A percentile compares a stretch with the other conserved stretches of the same genome.
Conservation (phyloP, 2,888 invertebrate genomes). For the Bombylius major region DNA sequence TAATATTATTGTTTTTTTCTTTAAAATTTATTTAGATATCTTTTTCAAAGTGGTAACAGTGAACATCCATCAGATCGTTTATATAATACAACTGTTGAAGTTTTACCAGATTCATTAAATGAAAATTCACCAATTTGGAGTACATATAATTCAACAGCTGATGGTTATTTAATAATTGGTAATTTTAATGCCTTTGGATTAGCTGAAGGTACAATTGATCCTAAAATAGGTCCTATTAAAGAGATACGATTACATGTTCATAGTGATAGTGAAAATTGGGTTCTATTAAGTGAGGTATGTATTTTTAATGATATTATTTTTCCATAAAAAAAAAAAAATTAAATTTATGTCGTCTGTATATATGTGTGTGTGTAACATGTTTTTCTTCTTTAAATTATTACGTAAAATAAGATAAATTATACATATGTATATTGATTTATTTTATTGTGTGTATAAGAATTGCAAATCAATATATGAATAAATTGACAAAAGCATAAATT, state of each 20-base stretch:
- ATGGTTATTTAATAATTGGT: slow-evolving; percentile 58
- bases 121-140: slow-evolving; percentile 39
- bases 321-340: no score
- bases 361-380: no score
- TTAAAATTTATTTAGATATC: slow-evolving; percentile 50
- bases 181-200: slow-evolving; percentile 70
- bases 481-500: no score
- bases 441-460: no score
- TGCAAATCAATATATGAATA: no score
- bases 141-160: slow-evolving; percentile 47
- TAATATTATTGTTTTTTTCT: neutral
- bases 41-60: slow-evolving; percentile 77
- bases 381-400: no score
- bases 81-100: slow-evolving; percentile 74
- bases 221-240: slow-evolving; percentile 52
- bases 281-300: slow-evolving; percentile 78
- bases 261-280: slow-evolving; percentile 76
- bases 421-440: no score
- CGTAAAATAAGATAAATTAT: no score
- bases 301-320: neutral
- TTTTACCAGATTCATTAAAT: slow-evolving; percentile 44
- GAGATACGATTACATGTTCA: slow-evolving; percentile 66
- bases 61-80: slow-evolving; percentile 83
- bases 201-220: slow-evolving; percentile 57
- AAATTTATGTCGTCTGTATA: no score